A percentile compares a stretch with the other conserved stretches of the same genome.
Evolutionary conservation across 2,888 invertebrate species (phyloP).

Genomic region (Pterostichus madidus): DNA sequence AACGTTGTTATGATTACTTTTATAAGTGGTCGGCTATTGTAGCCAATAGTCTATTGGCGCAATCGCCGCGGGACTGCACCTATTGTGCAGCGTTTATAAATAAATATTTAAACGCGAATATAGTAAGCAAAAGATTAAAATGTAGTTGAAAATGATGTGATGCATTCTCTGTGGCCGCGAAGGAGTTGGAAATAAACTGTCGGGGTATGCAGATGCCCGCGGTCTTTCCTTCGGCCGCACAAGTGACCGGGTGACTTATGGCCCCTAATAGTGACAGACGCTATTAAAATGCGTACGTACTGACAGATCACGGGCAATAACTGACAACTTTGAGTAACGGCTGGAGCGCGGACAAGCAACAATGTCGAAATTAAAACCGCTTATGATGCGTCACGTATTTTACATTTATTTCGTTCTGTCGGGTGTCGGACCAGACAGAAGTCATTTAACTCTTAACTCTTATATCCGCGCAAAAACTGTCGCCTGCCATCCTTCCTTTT

Average conservation of each 20-base stretch:
- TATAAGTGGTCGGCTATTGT: too few species aligned
- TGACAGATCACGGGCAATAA: constrained; percentile 65
- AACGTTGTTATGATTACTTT: too few species aligned
- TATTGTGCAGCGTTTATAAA: too few species aligned
- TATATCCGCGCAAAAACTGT: constrained; percentile 19
- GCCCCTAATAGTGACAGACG: constrained; percentile 61
- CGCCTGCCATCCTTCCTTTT: background rate
- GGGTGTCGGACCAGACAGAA: constrained; percentile 49
- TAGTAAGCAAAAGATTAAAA: too few species aligned
- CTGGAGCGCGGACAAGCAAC: constrained; percentile 30
- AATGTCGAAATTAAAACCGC: constrained; percentile 64
- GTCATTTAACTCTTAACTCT: constrained; percentile 57
- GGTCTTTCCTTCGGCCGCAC: background rate
- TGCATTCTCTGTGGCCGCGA: background rate
- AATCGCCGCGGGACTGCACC: too few species aligned
- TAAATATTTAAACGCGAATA: too few species aligned
- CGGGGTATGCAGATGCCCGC: constrained; percentile 17
- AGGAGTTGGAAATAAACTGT: background rate
- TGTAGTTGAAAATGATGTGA: too few species aligned
- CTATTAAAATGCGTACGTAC: constrained; percentile 62
- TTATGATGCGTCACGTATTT: constrained; percentile 64
- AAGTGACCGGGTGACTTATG: constrained; percentile 61
- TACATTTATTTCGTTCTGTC: constrained; percentile 55
- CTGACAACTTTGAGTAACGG: constrained; percentile 64
- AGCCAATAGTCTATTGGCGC: too few species aligned